Evolutionary conservation across 2,797 vertebrate genomes (phyloP), one percentile per base, ranked within the genome.

Genomic region (Chelon auratus): DNA sequence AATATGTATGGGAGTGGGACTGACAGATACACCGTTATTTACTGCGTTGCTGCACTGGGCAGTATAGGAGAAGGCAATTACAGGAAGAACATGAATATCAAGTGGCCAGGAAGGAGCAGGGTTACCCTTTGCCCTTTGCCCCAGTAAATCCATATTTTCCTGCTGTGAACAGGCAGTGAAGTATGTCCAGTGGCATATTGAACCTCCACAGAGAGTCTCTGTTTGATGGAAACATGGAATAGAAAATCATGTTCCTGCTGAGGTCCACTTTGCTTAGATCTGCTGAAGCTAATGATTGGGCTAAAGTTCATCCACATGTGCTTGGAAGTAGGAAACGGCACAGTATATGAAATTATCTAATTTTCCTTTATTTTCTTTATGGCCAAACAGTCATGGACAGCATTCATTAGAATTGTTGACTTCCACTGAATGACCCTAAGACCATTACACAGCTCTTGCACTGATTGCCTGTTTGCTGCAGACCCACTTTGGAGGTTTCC

Each of bases 1-100:
- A 86, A 86, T 76, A 87, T 91, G 71, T 74, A 89, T 85, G 36
- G 39, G 10, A 37, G n/a, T 14, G 14, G 47, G 63, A 62, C 45
- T 50, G 62, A 81, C 63, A 50, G 62, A 82, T 30, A 62, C 59
- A 75, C 39, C 2, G 57, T 76, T 73, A 68, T 78, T 85, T 63
- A 67, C 48, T 53, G 26, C 78, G 61, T 47, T 47, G 61, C 70
- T 79, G 50, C 37, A 45, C 55, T 48, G 14, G 66, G 75, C 33
- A 20, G 71, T 79, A 65, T 55, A 63, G n/a, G 15, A 61, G 14
- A 37, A 64, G 43, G 43, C 59, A 80, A 61, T 69, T 68, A 52
- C 17, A 67, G 24, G 45, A 60, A 68, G 2, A 75, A 48, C 45
- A 73, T 75, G 24, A 79, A 76, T 78, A 75, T 78, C 51, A 82